Percentiles rank a stretch among this genome's conserved stretches.
Conservation (phyloP, 2,113 vertebrate species). For the Chloroceryle aenea region DNA sequence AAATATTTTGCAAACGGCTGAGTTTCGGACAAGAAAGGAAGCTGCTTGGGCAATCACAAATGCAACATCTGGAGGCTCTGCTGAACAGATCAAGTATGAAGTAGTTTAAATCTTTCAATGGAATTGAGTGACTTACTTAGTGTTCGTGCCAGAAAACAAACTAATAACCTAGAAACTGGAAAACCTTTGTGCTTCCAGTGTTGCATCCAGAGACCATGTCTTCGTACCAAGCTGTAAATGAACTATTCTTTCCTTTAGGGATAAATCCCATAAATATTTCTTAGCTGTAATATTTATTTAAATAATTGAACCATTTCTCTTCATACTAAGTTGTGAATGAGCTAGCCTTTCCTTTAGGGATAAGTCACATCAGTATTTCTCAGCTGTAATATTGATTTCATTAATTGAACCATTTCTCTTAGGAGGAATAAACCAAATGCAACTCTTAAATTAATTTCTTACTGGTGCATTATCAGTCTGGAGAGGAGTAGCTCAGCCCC, state of each 20-base stretch:
- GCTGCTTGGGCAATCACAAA: slow-evolving; percentile 99
- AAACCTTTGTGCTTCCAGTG: not conserved
- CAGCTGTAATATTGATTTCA: not conserved
- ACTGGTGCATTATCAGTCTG: not conserved
- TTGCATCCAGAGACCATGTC: not conserved
- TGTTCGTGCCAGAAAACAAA: not conserved
- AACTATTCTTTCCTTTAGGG: not conserved
- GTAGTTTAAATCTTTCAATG: not conserved
- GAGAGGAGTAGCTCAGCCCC: not conserved
- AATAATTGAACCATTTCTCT: not conserved
- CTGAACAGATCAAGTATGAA: slow-evolving; percentile 92
- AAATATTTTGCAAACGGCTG: slow-evolving; percentile 93
- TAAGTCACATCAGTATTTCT: not conserved
- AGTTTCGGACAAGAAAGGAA: slow-evolving; percentile 97
- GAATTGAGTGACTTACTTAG: not conserved
- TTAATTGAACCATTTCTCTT: not conserved
- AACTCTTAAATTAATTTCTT: not conserved
- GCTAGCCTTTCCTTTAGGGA: not conserved
- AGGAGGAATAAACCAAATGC: not conserved
- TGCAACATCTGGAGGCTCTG: slow-evolving; percentile 93
- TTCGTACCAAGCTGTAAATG: not conserved
- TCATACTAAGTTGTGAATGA: not conserved
- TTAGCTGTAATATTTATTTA: not conserved
- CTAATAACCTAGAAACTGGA: not conserved
- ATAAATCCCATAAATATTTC: not conserved